These are phyloP conservation scores for Euclidia mi DNA, from an alignment of 2,888 invertebrate genomes.

Conservation along the genomic window DNA sequence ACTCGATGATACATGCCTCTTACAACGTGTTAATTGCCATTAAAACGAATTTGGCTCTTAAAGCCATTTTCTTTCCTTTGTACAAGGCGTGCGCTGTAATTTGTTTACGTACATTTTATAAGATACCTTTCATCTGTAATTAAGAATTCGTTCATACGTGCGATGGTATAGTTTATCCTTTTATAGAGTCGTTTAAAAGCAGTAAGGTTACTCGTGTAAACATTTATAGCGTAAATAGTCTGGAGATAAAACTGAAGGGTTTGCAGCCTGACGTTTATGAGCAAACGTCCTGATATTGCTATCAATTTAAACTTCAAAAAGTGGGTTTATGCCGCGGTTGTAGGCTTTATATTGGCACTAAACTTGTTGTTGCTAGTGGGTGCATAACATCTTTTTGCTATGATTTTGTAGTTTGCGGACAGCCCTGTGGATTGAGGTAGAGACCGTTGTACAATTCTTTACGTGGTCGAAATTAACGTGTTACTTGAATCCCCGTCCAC, in stretches of 20 bases:
- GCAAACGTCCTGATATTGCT: conserved; percentile 20
- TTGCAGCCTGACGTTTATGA: conserved; percentile 21
- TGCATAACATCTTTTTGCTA: no score
- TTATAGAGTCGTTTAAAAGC: conserved; percentile 24
- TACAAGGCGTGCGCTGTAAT: conserved; percentile 20
- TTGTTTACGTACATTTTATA: conserved; percentile 19
- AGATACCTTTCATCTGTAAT: conserved; percentile 32
- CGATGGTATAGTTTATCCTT: conserved; percentile 20
- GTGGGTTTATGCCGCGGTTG: background rate
- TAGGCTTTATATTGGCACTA: background rate
- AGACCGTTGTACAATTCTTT: no score
- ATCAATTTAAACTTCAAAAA: conserved; percentile 14
- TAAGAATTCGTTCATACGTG: conserved; percentile 16
- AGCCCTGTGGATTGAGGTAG: no score
- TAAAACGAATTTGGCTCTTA: conserved; percentile 15
- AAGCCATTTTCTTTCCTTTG: conserved; percentile 18
- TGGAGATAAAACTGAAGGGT: conserved; percentile 25
- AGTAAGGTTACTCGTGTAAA: conserved; percentile 21
- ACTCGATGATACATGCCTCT: background rate
- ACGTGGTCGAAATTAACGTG: no score
- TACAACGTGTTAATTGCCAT: conserved; percentile 20
- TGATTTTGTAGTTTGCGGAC: no score
- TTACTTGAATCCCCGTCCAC: no score
- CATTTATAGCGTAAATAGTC: conserved; percentile 19
- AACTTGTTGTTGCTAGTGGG: no score